Evolutionary conservation across 92 coral and sea anemone species (phyloP).

Genomic region (Epizoanthus scotinus): DNA sequence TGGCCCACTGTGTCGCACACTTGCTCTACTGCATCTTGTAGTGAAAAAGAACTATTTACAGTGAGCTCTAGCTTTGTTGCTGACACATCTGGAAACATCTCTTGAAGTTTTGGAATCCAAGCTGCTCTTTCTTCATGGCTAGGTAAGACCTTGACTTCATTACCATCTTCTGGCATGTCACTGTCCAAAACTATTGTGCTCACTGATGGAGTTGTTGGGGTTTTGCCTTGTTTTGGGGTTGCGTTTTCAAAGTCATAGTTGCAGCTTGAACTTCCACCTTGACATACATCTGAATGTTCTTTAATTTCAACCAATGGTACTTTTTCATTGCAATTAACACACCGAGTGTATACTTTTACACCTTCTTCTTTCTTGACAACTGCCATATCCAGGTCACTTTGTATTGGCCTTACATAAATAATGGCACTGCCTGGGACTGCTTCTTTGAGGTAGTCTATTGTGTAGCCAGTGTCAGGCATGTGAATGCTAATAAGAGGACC

Average conservation of each 20-base stretch:
- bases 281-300: slow-evolving; percentile 3
- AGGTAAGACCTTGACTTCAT: slow-evolving; percentile 33
- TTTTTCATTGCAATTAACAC: slow-evolving; percentile 12
- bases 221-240: slow-evolving; percentile 14
- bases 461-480: background rate
- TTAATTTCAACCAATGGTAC: slow-evolving; percentile 7
- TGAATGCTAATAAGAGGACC: slow-evolving; percentile 22
- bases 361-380: background rate
- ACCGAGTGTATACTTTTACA: slow-evolving; percentile 25
- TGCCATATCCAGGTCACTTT: slow-evolving; percentile 15
- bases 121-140: slow-evolving; percentile 45
- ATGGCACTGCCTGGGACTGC: slow-evolving; percentile 25
- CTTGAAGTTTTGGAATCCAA: slow-evolving; percentile 44
- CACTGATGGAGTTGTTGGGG: slow-evolving; percentile 23
- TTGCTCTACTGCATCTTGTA: slow-evolving; percentile 43
- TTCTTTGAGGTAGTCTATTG: slow-evolving; percentile 1
- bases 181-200: slow-evolving; percentile 39
- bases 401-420: slow-evolving; percentile 23
- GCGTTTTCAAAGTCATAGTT: slow-evolving; percentile 6
- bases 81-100: slow-evolving; percentile 37
- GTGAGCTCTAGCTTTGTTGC: slow-evolving; percentile 32
- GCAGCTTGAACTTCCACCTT: slow-evolving; percentile 9
- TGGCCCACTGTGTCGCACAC: slow-evolving; percentile 37
- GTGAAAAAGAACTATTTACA: slow-evolving; percentile 33
- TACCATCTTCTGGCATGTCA: slow-evolving; percentile 25